phyloP scores from a whole-genome alignment of 2,113 vertebrate species.

The Carassius gibelio region DNA sequence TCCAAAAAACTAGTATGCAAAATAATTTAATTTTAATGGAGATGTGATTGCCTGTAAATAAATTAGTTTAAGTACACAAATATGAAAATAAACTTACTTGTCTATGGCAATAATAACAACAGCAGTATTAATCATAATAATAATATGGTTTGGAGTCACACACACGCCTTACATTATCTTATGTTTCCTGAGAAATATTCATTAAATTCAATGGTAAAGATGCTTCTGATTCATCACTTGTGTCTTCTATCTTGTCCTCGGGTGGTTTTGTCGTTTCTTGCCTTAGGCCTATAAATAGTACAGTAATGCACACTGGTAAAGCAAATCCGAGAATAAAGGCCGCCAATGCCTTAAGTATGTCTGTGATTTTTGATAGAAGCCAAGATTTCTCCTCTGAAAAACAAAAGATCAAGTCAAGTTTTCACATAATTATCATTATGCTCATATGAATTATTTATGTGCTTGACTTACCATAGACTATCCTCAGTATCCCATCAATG shows the following conservation, averaged over 20 bases:
- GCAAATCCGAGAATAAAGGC: neutral
- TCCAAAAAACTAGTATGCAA: too few relatives aligned
- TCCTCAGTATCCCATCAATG: constrained; percentile 29
- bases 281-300: neutral
- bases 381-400: constrained; percentile 27
- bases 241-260: neutral
- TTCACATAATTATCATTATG: neutral
- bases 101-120: neutral
- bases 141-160: neutral
- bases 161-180: neutral
- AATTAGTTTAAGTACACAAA: neutral
- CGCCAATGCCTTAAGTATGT: neutral
- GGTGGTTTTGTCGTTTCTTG: neutral
- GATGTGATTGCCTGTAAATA: too few relatives aligned
- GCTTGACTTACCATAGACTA: constrained; percentile 21
- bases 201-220: constrained; percentile 30
- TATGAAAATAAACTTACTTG: neutral
- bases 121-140: neutral
- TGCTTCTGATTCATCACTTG: constrained; percentile 29
- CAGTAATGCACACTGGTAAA: neutral
- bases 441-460: neutral
- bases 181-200: constrained; percentile 16
- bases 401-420: neutral
- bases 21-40: too few relatives aligned
- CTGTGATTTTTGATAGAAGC: neutral